Evolutionary conservation across 2,888 invertebrate genomes (phyloP), one percentile per base, ranked within the genome.

Genomic region (Papilio demoleus): DNA sequence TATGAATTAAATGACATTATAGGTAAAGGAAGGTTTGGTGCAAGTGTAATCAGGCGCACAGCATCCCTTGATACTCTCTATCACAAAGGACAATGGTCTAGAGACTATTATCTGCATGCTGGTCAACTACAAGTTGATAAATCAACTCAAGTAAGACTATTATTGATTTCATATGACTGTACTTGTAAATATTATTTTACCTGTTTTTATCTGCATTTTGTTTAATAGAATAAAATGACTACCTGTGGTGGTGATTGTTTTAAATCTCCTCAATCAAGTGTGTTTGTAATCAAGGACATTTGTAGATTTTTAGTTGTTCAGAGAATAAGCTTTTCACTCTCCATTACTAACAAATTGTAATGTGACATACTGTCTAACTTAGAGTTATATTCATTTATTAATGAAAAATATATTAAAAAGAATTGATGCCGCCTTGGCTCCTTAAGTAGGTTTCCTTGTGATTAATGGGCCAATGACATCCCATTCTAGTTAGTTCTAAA

Each of bases 21-120:
- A 92, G 93, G 90, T 67, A 94, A 94, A 81, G 92, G 93, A 64
- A 84, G 94, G 71, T 93, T 93, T 82, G 93, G 94, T 72, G 92
- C 93, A 70, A 94, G 93, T 88, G 93, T 92, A 72, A 96, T 96
- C 77, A 92, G 96, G 79, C 94, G 96, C 75, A 96, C 96, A 70
- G 96, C 96, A 45, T 97, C 96, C 5, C 87, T 97, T 75, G 97
- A 97, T 83, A 95, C 96, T 22, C 94, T 97, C 77, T 96, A 96
- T 87, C 93, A 96, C 79, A 95, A 95, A 82, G 96, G 96, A 77
- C 96, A 96, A 80, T 96, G 96, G 95, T 95, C 96, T 50, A 93
- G 95, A 77, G 96, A 96, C 81, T 94, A 95, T 78, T 95, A 95
- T 82, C 93, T 94, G 76, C 94, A 95, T 80, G 94, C 94, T 76